Evolutionary conservation across 2,797 vertebrate genomes (phyloP), one percentile per base, ranked within the genome.

Genomic region (Sebastiscus tertius): DNA sequence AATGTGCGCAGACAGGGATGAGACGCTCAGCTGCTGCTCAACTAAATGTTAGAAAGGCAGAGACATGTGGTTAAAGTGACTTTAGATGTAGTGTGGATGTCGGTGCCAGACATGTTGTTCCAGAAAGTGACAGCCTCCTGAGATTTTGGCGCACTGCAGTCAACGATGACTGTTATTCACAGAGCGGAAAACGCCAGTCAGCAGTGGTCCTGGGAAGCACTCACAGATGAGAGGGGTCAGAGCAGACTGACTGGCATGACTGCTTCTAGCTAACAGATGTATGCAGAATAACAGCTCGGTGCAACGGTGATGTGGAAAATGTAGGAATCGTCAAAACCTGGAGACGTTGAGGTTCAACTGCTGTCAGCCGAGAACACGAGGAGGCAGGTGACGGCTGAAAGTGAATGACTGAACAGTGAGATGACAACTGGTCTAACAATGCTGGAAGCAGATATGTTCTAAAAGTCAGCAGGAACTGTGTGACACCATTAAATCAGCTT

Each of bases 41-140:
- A 60, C 83, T 89, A 80, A 83, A 88, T 69, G 87, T 85, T 61
- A 22, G 55, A 83, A 76, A 33, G 77, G 79, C 75, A 79, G 72
- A 74, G 67, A 74, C 12, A 60, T 10, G 76, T 22, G 69, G 58
- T 86, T 84, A 59, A 80, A 90, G 87, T 82, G 90, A 89, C 87
- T 91, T 91, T 83, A 72, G 73, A 82, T 92, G 88, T 83, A 58
- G 79, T 39, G 34, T n/a, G 66, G 72, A 73, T 87, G 79, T 83
- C 66, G 67, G 87, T 80, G 86, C 71, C 76, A 89, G 89, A 87
- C 83, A 13, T 77, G 80, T 84, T 83, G 81, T 72, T 81, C 72
- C 81, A 61, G 77, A 74, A 79, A 88, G 77, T 81, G 86, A 79
- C 79, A 74, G 65, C 68, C 87, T 76, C 85, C 72, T 77, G 90